Evolutionary conservation across 2,113 vertebrate genomes (phyloP).

Genomic region (Ameiurus melas): DNA sequence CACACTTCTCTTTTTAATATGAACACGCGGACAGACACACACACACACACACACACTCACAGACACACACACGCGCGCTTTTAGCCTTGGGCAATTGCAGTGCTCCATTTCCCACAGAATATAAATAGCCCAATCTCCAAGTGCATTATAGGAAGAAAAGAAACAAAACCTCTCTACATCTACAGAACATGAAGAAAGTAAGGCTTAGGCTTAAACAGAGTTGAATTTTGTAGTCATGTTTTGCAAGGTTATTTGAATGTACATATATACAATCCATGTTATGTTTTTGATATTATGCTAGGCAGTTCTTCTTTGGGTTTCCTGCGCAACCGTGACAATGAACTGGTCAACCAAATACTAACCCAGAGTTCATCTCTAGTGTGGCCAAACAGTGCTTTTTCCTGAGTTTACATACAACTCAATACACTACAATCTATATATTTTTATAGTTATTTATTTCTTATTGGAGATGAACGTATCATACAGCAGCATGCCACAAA

Average conservation of each 20-base stretch:
- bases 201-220: neutral
- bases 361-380: no score
- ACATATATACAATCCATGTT: neutral
- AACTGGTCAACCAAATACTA: no score
- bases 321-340: no score
- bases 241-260: neutral
- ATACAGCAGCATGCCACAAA: neutral
- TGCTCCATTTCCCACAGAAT: slow-evolving; percentile 50
- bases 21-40: neutral
- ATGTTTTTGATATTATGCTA: neutral
- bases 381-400: no score
- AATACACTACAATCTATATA: no score
- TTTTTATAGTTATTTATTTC: neutral
- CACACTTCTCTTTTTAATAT: slow-evolving; percentile 1
- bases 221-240: neutral
- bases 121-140: slow-evolving; percentile 47
- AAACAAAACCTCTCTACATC: slow-evolving; percentile 10
- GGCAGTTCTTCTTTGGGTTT: no score
- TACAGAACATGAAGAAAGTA: slow-evolving; percentile 9
- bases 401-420: no score
- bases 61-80: neutral
- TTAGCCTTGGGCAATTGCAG: slow-evolving; percentile 46
- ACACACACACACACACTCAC: neutral
- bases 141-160: slow-evolving; percentile 39
- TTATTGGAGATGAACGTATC: neutral